Base-by-base conservation (phyloP, 1,140 invertebrate species). In the Drosophila saltans region DNA sequence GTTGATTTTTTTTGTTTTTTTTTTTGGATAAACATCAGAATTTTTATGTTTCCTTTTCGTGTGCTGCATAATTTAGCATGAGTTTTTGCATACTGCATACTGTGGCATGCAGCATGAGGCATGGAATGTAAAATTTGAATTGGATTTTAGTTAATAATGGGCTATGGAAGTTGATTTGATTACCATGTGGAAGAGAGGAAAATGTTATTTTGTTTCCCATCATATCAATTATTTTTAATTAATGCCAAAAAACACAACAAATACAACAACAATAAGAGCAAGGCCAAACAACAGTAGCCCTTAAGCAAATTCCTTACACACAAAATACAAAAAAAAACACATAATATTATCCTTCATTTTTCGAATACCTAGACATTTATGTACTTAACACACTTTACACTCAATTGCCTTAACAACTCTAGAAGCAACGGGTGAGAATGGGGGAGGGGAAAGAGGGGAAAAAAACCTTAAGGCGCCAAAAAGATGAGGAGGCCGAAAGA, bases 1-100 rank as follows among this genome's bases (percentile, higher is more conserved):
- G 3, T 28, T 56, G 10, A n/a, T 48, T n/a, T 26, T 57, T 58
- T 9, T 33, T 26, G 57, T 58, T n/a, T 33, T 39, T 6, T 45
- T n/a, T 33, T 33, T 8, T 56, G 26, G 83, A 86, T 82, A 88
- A 86, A 69, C 70, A 63, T 30, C 67, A 57, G 52, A 65, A 56
- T 69, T 69, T 66, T 10, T 67, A 24, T 75, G 59, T 58, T 63
- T 66, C 43, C 63, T 79, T 67, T 58, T 71, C 28, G 30, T 67
- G 45, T 66, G 61, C 62, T 69, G 83, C 72, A 88, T 80, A 80
- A 74, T 62, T 88, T 77, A 78, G 68, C 83, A 86, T 77, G 72
- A 83, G 88, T 88, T 82, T 36, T 78, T 77, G 88, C 80, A 86
- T 88, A 77, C 57, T 74, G 80, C 45, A 52, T 26, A 9, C 45